Evolutionary conservation across 2,888 invertebrate genomes (phyloP), one percentile per base, ranked within the genome.

Genomic region (Andricus curvator): DNA sequence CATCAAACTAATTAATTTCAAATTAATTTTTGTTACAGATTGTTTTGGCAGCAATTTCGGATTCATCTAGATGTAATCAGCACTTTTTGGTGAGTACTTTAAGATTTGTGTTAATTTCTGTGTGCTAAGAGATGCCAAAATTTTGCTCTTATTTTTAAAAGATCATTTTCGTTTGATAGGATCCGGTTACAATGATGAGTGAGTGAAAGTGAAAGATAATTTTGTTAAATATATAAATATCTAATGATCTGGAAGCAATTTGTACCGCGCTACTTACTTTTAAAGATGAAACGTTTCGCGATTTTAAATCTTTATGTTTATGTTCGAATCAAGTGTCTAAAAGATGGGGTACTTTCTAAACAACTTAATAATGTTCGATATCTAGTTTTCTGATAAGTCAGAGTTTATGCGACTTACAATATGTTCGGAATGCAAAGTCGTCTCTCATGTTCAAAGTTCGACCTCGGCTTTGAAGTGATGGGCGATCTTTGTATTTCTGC

Each of bases 401-500:
- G 22, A 29, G 25, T 25, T 22, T 25, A 25, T 17, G 22, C 62
- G 62, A 62, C 25, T 15, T 15, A 29, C 62, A 4, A 15, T 62
- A 5, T 13, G 25, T 62, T 62, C 62, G 5, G 25, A 62, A 62
- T 62, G 25, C 62, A 62, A 25, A 62, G 62, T 25, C 25, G 25
- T 25, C 62, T 62, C 62, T 62, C 13, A 5, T 22, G 62, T 25
- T 62, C 62, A 62, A 62, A 62, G 62, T 62, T 62, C 62, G 25
- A 62, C 25, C 62, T 62, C 25, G 25, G 25, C 15, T 62, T 62
- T 62, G 15, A 25, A 62, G 25, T 62, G 25, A 25, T 62, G 78
- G 67, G 77, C 70, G 77, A 82, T 77, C 76, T 51, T 80, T 82
- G 79, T 76, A 77, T 83, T 85, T 82, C 84, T 81, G 82, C 78